Percentiles rank a stretch among this genome's conserved stretches.
Evolutionary conservation across 1,140 invertebrate species (phyloP).

Genomic region (Cecropterus lyciades): DNA sequence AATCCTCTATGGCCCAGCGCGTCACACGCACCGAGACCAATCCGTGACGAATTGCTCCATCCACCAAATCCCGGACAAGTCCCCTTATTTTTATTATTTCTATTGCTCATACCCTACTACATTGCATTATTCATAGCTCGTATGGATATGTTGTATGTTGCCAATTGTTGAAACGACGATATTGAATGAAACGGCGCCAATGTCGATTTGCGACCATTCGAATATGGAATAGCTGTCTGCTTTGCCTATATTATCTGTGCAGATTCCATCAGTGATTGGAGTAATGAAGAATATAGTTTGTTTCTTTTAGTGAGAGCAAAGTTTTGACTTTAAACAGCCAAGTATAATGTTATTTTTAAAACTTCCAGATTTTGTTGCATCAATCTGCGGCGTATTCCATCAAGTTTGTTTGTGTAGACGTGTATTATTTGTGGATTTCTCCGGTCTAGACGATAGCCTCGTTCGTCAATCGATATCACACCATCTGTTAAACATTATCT

Average conservation of each 20-base stretch:
- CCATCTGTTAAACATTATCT: slow-evolving; percentile 34
- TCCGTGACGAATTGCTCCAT: slow-evolving; percentile 71
- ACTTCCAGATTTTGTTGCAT: slow-evolving; percentile 6
- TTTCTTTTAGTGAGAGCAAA: slow-evolving; percentile 21
- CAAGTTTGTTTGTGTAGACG: slow-evolving; percentile 20
- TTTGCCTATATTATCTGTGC: slow-evolving; percentile 30
- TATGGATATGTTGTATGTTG: slow-evolving; percentile 32
- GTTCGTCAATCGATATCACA: slow-evolving; percentile 22
- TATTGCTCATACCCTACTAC: slow-evolving; percentile 43
- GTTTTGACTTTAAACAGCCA: slow-evolving; percentile 19
- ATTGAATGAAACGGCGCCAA: slow-evolving; percentile 35
- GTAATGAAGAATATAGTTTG: slow-evolving; percentile 6
- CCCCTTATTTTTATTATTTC: slow-evolving; percentile 72
- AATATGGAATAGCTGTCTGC: slow-evolving; percentile 34
- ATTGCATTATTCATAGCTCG: slow-evolving; percentile 75
- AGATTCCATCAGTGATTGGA: not conserved
- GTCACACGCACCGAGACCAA: slow-evolving; percentile 58
- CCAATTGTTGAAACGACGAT: slow-evolving; percentile 32
- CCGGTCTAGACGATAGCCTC: slow-evolving; percentile 16
- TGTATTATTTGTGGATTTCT: slow-evolving; percentile 27
- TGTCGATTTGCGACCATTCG: slow-evolving; percentile 34
- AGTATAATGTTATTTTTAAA: slow-evolving; percentile 17
- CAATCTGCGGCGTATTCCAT: slow-evolving; percentile 11
- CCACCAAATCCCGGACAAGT: slow-evolving; percentile 64
- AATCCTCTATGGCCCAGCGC: slow-evolving; percentile 46